Evolutionary conservation across 2,888 invertebrate genomes (phyloP).

Genomic region (Tenthredo amoena): DNA sequence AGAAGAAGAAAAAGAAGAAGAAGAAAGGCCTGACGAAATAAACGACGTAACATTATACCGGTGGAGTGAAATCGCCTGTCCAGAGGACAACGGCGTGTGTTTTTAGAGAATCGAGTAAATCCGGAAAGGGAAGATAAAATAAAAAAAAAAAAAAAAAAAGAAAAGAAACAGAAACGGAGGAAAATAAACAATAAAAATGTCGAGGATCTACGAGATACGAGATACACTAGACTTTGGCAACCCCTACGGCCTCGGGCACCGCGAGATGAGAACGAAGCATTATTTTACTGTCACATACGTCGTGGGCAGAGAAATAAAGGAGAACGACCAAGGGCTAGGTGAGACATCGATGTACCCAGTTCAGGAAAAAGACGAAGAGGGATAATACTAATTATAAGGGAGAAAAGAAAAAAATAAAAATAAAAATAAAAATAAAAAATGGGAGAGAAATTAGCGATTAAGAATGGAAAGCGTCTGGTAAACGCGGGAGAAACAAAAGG

Average conservation of each 20-base stretch:
- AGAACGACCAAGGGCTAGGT: neutral
- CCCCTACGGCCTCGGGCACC: neutral
- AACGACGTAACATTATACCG: neutral
- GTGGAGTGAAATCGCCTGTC: neutral
- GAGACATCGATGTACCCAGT: neutral
- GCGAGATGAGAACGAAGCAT: slow-evolving; percentile 17
- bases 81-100: neutral
- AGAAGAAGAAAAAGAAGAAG: neutral
- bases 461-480: neutral
- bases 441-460: slow-evolving; percentile 8
- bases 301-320: neutral
- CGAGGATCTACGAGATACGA: neutral
- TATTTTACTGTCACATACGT: slow-evolving; percentile 6
- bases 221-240: slow-evolving; percentile 2
- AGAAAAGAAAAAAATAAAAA: neutral
- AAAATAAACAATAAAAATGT: neutral
- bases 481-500: slow-evolving; percentile 1
- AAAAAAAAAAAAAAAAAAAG: neutral
- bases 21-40: neutral
- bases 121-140: neutral
- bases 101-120: neutral
- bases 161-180: neutral
- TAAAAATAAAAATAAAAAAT: neutral
- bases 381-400: neutral
- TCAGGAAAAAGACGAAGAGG: neutral